Evolutionary conservation across 1,140 invertebrate species (phyloP), one percentile per base, ranked within the genome.

Genomic region (Centruroides vittatus): DNA sequence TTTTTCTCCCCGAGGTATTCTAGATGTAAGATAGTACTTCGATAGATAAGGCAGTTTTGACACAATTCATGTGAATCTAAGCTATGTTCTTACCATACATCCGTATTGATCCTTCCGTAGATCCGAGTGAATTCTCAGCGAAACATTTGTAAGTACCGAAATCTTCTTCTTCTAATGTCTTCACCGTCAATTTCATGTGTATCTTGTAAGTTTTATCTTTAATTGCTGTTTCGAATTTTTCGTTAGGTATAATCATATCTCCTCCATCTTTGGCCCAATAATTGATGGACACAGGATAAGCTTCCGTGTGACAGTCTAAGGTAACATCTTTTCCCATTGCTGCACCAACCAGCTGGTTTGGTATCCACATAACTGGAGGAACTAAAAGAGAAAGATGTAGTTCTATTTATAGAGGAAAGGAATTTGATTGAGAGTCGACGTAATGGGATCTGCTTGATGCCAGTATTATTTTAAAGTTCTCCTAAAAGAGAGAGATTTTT

Each of bases 71-170:
- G 50, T 51, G 12, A 51, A 51, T 41, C 41, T 51, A 51, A 51
- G 11, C 35, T n/a, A 55, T 8, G n/a, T 13, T 3, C 88, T 88
- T 80, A 93, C 90, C 86, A 73, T 93, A 93, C 53, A 93, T 76
- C 69, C 86, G 81, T 70, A 95, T 93, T 49, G 84, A 86, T 55
- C 90, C 90, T 72, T 94, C 90, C 5, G 89, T 93, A 73, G 93
- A 88, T 62, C 92, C 92, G 3, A 94, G 78, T 4, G 88, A 88
- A 77, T 95, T 97, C 68, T 92, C 90, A 5, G 91, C 89, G 53
- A 91, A 84, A 70, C 93, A 97, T 69, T 87, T 79, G 76, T 93
- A 94, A 0, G 82, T 83, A 13, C 92, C 92, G 53, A 87, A 82
- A 73, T 98, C 92, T 13, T 82, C 50, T 0, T 55, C 35, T n/a